A percentile compares a stretch with the other conserved stretches of the same genome.
Evolutionary conservation across 2,113 vertebrate genomes (phyloP).

Genomic region (Nerophis lumbriciformis): DNA sequence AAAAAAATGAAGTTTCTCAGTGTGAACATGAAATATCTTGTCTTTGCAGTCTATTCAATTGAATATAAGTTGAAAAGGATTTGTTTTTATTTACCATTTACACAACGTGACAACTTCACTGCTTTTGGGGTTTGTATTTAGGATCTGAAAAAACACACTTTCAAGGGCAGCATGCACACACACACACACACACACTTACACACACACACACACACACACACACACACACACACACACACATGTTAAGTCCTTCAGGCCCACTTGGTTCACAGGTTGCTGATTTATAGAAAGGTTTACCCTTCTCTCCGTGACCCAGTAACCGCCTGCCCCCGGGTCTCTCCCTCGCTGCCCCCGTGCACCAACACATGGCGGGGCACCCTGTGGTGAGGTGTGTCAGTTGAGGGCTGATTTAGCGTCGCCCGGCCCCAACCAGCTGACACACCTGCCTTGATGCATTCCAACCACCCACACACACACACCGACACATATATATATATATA

Average conservation of each 20-base stretch:
- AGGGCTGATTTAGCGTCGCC: slow-evolving; percentile 72
- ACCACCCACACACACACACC: slow-evolving; percentile 23
- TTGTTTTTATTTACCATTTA: no score
- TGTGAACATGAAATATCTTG: no score
- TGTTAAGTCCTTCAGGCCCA: slow-evolving; percentile 2
- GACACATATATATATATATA: background rate
- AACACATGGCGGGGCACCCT: slow-evolving; percentile 73
- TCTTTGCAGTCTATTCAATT: no score
- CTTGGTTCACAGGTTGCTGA: slow-evolving; percentile 38
- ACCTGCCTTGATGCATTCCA: slow-evolving; percentile 73
- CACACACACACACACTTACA: no score
- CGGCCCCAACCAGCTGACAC: slow-evolving; percentile 61
- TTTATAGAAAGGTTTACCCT: slow-evolving; percentile 41
- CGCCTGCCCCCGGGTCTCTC: slow-evolving; percentile 28
- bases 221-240: slow-evolving; percentile 8
- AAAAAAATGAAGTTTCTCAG: no score
- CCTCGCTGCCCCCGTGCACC: slow-evolving; percentile 40
- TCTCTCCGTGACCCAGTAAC: slow-evolving; percentile 36
- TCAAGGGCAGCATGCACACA: slow-evolving; percentile 17
- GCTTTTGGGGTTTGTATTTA: no score
- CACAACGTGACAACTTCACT: no score
- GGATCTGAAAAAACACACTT: slow-evolving; percentile 5
- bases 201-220: background rate
- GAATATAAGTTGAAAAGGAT: no score
- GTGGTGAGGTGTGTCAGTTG: slow-evolving; percentile 66